Base-by-base conservation (phyloP, 2,113 vertebrate genomes). In the Limnothrissa miodon region DNA sequence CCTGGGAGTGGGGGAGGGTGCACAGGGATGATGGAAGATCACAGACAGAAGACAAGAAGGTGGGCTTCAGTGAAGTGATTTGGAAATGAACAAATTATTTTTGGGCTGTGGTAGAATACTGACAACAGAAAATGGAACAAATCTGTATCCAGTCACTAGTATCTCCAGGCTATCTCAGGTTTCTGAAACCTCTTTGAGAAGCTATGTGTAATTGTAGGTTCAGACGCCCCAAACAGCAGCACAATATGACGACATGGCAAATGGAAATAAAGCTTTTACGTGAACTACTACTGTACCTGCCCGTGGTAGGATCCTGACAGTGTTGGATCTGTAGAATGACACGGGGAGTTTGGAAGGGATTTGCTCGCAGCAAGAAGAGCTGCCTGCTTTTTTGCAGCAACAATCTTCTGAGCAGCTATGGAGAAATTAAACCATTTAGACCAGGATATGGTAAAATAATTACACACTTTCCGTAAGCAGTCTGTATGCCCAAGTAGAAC, bases 321-420 rank as follows among this genome's bases (percentile, higher is more conserved):
- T 0, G 96, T 97, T 85, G 97, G 97, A 23, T 95, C 95, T 5
- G 96, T 95, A 0, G 97, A 97, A 92, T 99, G 97, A 87, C 96
- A 98, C 10, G 97, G 97, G 1, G 96, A 97, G 93, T 97, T 99
- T 0, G 97, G 97, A 39, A 99, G 93, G 23, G 97, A 98, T 87
- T 99, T 99, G 93, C 97, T 98, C 89, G 97, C 96, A 0, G 96
- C 96, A 89, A 96, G 89, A 45, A 97, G 94, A 45, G 96, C 96
- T 4, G 96, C 95, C 90, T 97, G 97, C 80, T 97, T 97, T 89
- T 94, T 97, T 85, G 96, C 92, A 0, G 95, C 92, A 5, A 96
- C 94, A 0, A 96, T 96, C 89, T 97, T 98, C 93, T 98, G 97
- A 80, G 96, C 95, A 48, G 97, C 97, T 99, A 92, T 78, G 21